These are phyloP conservation scores for Galeopsomyia nigrocyanea DNA, from an alignment of 2,888 invertebrate species.

Conservation along the genomic window DNA sequence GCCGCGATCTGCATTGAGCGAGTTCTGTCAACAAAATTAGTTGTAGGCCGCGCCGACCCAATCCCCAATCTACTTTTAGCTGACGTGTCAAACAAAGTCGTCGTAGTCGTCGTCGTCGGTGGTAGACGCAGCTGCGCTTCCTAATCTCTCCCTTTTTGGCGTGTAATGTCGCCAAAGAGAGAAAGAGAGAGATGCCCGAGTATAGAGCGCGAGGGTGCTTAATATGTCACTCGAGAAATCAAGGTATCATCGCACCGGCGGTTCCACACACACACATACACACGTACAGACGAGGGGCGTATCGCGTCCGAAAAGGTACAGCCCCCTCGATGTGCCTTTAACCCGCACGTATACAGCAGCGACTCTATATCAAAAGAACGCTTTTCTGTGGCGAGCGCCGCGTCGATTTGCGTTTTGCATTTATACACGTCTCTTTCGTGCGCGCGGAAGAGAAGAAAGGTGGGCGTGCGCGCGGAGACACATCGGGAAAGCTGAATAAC, in stretches of 20 bases:
- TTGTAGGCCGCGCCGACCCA: neutral
- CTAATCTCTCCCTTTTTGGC: slow-evolving; percentile 37
- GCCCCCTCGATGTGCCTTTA: slow-evolving; percentile 19
- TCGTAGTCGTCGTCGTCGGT: neutral
- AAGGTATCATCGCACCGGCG: slow-evolving; percentile 65
- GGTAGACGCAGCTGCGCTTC: slow-evolving; percentile 45
- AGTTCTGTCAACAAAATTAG: slow-evolving; percentile 43
- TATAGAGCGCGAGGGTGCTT: slow-evolving; percentile 54
- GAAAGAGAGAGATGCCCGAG: too few relatives aligned
- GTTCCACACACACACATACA: slow-evolving; percentile 63
- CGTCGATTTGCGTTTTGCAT: too few relatives aligned
- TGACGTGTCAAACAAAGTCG: slow-evolving; percentile 44
- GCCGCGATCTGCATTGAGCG: neutral
- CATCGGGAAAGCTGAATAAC: too few relatives aligned
- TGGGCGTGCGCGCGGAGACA: too few relatives aligned
- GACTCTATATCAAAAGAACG: neutral
- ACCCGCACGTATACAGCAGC: too few relatives aligned
- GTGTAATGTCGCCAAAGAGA: slow-evolving; percentile 17
- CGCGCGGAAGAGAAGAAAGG: neutral
- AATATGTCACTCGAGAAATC: slow-evolving; percentile 67
- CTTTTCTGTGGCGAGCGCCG: neutral
- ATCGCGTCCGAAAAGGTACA: slow-evolving; percentile 51
- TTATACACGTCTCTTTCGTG: neutral
- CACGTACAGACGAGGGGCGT: too few relatives aligned
- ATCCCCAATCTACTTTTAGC: slow-evolving; percentile 36